These are phyloP conservation scores for Piscicola geometra DNA, from an alignment of 2,888 invertebrate genomes.

Conservation along the genomic window DNA sequence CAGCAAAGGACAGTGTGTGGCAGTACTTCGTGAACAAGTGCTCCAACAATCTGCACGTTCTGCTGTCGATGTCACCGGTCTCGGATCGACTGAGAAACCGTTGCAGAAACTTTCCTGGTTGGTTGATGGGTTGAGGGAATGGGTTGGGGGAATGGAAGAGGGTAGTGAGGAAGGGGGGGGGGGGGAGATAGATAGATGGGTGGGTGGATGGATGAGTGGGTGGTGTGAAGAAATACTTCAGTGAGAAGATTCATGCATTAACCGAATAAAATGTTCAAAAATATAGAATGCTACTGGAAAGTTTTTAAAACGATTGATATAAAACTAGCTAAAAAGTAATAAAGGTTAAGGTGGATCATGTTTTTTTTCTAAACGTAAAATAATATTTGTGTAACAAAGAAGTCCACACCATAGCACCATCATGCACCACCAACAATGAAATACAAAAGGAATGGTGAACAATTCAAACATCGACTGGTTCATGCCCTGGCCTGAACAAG, in stretches of 20 bases:
- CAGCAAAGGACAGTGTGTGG: constrained; percentile 80
- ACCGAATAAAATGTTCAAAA: not conserved
- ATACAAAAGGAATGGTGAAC: constrained; percentile 68
- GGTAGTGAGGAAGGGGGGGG: not conserved
- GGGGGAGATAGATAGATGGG: not conserved
- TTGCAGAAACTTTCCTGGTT: constrained; percentile 77
- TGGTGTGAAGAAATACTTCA: not conserved
- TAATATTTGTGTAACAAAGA: too few species aligned
- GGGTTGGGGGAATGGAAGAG: not conserved
- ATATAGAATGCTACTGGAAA: too few species aligned
- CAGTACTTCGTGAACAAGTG: constrained; percentile 73
- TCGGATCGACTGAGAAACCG: constrained; percentile 74
- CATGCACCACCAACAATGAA: not conserved
- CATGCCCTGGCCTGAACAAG: constrained; percentile 87
- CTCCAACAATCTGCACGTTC: constrained; percentile 80
- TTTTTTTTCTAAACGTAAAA: too few species aligned
- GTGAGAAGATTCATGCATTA: not conserved
- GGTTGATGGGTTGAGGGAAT: not conserved
- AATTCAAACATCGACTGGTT: constrained; percentile 90
- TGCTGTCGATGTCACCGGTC: constrained; percentile 81
- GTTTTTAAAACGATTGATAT: too few species aligned
- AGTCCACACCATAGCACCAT: too few species aligned
- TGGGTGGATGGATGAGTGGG: not conserved
- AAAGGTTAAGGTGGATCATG: too few species aligned
- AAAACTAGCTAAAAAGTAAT: too few species aligned